Evolutionary conservation across 1,140 invertebrate genomes (phyloP), one percentile per base, ranked within the genome.

Genomic region (Penaeus chinensis): DNA sequence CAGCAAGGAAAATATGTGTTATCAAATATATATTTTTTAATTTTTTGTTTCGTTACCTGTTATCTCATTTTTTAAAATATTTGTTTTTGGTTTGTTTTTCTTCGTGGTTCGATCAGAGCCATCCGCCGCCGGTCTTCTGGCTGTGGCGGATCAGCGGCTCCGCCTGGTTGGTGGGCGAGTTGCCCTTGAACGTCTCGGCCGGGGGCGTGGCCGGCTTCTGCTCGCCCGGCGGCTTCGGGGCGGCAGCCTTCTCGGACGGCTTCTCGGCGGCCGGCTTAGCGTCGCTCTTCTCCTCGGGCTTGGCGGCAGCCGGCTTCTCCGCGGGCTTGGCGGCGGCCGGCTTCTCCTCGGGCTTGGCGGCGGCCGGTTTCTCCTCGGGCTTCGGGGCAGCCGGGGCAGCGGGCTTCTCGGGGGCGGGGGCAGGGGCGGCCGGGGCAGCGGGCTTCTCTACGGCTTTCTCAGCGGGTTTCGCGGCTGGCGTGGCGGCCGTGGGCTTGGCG

Each of bases 161-260:
- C 18, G 54, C 32, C 37, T 47, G 62, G 62, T 32, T 54, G 62
- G 63, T 79, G 61, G 84, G 47, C 22, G 77, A 5, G 77, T 87
- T 87, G 61, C 32, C 62, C 16, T 82, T 79, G 85, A 87, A 87
- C 16, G 85, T 37, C 1, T 79, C 85, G 7, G 85, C 85, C 37
- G 85, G 85, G 8, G 85, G 85, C 24, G 85, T 87, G 61, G 85
- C 37, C 19, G 85, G 79, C 71, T 87, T 87, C 61, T 82, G 85
- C 24, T 82, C 80, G 8, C 24, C 20, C 20, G 71, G 11, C 4
- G 66, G 16, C 66, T 77, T 24, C 16, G 79, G 80, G 2, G 85
- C 71, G 8, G 62, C 4, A 5, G 24, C 8, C 47, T 86, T 86
- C n/a, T 80, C 77, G 3, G 37, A 19, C 19, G 22, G n/a, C 42